These are phyloP conservation scores for Muscicapa striata DNA, from an alignment of 2,797 vertebrate species.

Conservation along the genomic window DNA sequence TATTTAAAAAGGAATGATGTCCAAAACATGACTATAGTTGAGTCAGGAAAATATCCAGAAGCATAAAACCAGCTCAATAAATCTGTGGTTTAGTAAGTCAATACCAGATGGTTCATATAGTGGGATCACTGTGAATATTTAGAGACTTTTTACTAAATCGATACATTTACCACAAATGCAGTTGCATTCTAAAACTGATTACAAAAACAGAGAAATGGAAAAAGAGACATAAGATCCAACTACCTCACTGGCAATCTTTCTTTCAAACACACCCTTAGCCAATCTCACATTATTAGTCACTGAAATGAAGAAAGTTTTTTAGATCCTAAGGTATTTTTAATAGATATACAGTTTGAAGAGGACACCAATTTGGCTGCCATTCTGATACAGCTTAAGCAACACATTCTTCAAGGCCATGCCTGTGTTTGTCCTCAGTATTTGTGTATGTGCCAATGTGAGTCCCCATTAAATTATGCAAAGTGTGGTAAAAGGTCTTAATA, in stretches of 20 bases:
- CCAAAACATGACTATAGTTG: not conserved
- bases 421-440: not conserved
- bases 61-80: not conserved
- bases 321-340: not conserved
- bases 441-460: not conserved
- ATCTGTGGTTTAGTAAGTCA: not conserved
- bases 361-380: not conserved
- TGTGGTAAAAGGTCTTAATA: not conserved
- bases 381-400: not conserved
- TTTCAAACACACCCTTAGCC: not conserved
- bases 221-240: not conserved
- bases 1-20: not conserved
- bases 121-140: not conserved
- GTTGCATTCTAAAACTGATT: conserved; percentile 3
- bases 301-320: not conserved
- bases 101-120: not conserved
- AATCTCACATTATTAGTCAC: not conserved
- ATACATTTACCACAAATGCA: not conserved
- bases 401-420: not conserved
- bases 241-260: not conserved
- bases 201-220: not conserved
- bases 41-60: conserved; percentile 2
- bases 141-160: not conserved
- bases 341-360: not conserved
- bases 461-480: not conserved